Evolutionary conservation across 2,888 invertebrate species (phyloP).

Genomic region (Petrolisthes manimaculis): DNA sequence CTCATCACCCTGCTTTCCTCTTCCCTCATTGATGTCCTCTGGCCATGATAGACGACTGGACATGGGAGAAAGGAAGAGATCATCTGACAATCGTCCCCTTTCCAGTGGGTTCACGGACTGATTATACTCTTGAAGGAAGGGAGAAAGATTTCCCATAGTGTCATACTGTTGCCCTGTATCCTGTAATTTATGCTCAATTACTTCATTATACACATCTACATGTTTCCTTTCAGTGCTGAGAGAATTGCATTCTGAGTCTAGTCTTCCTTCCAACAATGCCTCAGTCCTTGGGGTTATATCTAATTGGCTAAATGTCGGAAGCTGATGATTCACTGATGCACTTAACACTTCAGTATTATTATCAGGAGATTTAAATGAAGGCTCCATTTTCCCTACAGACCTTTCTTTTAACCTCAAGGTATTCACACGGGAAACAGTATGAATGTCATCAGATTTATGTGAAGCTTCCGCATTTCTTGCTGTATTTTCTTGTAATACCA

Average conservation of each 20-base stretch:
- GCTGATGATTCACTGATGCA: neutral
- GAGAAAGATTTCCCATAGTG: neutral
- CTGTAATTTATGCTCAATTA: no score
- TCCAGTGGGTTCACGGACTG: neutral
- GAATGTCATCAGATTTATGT: no score
- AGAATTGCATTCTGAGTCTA: neutral
- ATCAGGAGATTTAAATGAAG: no score
- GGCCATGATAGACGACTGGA: neutral
- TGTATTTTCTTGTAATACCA: no score
- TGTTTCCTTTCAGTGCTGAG: neutral
- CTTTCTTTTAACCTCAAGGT: no score
- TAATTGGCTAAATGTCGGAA: slow-evolving; percentile 20
- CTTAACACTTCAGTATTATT: no score
- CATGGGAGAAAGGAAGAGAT: slow-evolving; percentile 26
- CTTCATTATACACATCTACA: neutral
- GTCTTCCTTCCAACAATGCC: slow-evolving; percentile 33
- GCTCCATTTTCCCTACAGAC: no score
- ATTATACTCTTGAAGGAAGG: neutral
- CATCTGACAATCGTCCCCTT: slow-evolving; percentile 26
- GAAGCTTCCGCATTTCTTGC: no score
- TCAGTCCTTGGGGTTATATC: slow-evolving; percentile 50
- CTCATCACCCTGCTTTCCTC: no score
- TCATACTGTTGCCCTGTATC: no score
- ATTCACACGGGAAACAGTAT: no score
- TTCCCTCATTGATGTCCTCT: neutral